Base-by-base conservation (phyloP, 2,113 vertebrate genomes). In the Planiliza haematocheilus region DNA sequence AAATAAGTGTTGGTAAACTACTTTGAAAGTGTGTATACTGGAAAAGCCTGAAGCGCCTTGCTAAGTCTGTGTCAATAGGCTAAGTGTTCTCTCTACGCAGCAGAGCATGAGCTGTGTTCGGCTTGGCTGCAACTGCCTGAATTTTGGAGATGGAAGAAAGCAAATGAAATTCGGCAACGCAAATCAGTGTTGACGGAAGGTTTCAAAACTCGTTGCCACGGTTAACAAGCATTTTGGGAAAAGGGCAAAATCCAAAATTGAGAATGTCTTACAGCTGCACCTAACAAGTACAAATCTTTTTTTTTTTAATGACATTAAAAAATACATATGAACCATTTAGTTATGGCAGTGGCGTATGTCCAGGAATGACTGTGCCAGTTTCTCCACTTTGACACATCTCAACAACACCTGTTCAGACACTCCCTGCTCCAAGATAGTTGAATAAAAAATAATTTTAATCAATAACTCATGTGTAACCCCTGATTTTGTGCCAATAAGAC, bases 1-100 rank as follows among this genome's bases (percentile, higher is more conserved):
- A 70, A 62, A 66, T 56, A 89, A 79, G 66, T 77, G 75, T 66
- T 82, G 77, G 56, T 80, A 64, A 78, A 81, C 70, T 71, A 79
- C 69, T 81, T 53, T 56, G 12, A 67, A 59, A 70, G 50, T 49
- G 58, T 84, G 75, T 66, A 65, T 70, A 51, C 68, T 77, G 75
- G 45, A 83, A 72, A 55, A 83, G 85, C 81, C 85, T 24, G 70
- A 30, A 83, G 88, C 88, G 61, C 71, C 86, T 80, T 21, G 12
- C 52, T 3, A 45, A 66, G 85, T 86, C 74, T 79, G 87, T 84
- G 85, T 86, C 85, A 86, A 83, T 75, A 85, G 84, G 89, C 79
- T 75, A 91, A 89, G 80, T 89, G 84, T 82, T 89, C 51, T 82
- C 81, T 82, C 51, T 61, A 38, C 81, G 83, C 79, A 67, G 85